Base-by-base conservation (phyloP, 2,888 invertebrate genomes). In the Tubiluchus corallicola region DNA sequence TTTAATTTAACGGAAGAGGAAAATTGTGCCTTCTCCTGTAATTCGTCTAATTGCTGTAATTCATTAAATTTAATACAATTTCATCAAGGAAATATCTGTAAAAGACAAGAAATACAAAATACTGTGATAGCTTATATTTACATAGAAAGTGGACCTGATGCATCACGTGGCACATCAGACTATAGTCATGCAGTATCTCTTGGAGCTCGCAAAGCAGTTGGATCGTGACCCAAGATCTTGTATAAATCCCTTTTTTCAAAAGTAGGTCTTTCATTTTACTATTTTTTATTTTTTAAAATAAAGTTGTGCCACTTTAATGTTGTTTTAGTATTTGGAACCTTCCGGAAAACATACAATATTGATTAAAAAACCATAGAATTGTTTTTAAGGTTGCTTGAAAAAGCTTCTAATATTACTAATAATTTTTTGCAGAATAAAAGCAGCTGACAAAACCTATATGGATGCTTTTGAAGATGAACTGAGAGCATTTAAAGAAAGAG, bases 101-200 rank as follows among this genome's bases (percentile, higher is more conserved):
- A n/a, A n/a, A n/a, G n/a, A n/a, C n/a, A n/a, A n/a, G n/a, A n/a
- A n/a, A n/a, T n/a, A n/a, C n/a, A n/a, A n/a, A n/a, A n/a, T n/a
- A n/a, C 4, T 4, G 13, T 17, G 21, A 3, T 3, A 20, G 13
- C 37, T 37, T 37, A 46, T 41, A 49, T 54, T 48, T 52, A 71
- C 72, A 49, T 68, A 87, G 76, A 96, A 98, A 75, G 76, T 78
- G 59, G 82, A 87, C 9, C 63, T 96, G 47, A 94, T 96, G 92
- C 71, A 76, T 15, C 92, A 92, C 61, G 88, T 98, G 1, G 85
- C 96, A 0, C 94, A 96, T 66, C 96, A 98, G 65, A 85, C 84
- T 45, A 94, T 96, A 58, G 87, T 92, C 55, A 88, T 96, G 82
- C 96, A 99, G 69, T 99, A 94, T 63, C 85, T 98, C 50, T 68